Conservation (phyloP, 2,888 invertebrate genomes). For the Malachius bipustulatus region DNA sequence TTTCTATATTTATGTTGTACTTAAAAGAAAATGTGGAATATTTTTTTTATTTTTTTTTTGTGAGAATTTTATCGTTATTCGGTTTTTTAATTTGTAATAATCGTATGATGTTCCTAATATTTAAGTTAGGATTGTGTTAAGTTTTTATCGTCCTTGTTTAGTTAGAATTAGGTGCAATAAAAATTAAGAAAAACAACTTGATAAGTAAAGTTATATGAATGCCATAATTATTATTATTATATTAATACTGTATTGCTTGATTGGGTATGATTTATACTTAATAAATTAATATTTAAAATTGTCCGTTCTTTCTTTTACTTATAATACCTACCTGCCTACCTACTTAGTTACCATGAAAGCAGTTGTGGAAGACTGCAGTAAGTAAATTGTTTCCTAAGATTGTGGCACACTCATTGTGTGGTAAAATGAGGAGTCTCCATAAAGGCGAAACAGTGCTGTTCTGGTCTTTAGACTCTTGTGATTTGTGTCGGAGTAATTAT, state of each 20-base stretch:
- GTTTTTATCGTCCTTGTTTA: constrained; percentile 31
- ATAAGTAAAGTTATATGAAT: constrained; percentile 34
- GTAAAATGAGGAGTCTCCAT: too few species aligned
- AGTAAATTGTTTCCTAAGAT: too few species aligned
- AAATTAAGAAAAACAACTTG: constrained; percentile 27
- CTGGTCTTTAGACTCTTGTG: too few species aligned
- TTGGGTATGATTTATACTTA: constrained; percentile 40
- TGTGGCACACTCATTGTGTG: too few species aligned
- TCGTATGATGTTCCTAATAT: constrained; percentile 35
- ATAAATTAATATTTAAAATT: constrained; percentile 35
- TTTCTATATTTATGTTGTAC: constrained; percentile 24
- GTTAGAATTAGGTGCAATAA: constrained; percentile 39
- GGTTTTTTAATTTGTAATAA: constrained; percentile 27
- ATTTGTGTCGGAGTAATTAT: too few species aligned
- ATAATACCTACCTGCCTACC: too few species aligned
- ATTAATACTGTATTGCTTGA: constrained; percentile 38
- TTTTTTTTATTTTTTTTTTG: constrained; percentile 18
- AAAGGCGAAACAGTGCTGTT: too few species aligned
- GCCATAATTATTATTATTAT: constrained; percentile 36
- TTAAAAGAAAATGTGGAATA: constrained; percentile 18
- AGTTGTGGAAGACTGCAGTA: too few species aligned
- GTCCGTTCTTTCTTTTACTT: constrained; percentile 11
- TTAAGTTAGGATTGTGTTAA: constrained; percentile 31
- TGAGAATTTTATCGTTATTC: constrained; percentile 21
- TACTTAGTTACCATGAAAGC: too few species aligned